Percentiles rank a stretch among this genome's conserved stretches.
Conservation (phyloP, 2,113 vertebrate genomes). For the Poeciliopsis turrubarensis region DNA sequence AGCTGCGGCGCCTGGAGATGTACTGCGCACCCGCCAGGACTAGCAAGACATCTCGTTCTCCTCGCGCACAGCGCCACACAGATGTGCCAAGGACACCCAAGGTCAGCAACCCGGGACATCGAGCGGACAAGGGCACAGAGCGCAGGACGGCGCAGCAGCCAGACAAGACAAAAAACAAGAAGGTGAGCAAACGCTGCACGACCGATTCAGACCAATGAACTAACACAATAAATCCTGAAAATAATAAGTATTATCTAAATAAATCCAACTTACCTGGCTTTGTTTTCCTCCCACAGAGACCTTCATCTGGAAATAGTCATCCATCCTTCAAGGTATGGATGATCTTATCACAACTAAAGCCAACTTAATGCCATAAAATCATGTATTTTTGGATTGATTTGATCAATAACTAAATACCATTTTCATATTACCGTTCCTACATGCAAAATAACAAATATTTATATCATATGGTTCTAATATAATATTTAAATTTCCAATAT, state of each 20-base stretch:
- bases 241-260: neutral
- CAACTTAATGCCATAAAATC: no score
- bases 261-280: slow-evolving; percentile 23
- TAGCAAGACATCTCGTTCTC: slow-evolving; percentile 88
- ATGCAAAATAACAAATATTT: no score
- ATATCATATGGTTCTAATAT: no score
- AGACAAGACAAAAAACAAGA: slow-evolving; percentile 79
- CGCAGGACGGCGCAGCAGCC: slow-evolving; percentile 71
- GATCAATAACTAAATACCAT: no score
- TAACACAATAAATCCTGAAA: neutral
- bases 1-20: slow-evolving; percentile 96
- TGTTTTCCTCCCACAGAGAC: slow-evolving; percentile 75
- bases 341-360: neutral
- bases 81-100: slow-evolving; percentile 92
- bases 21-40: slow-evolving; percentile 95
- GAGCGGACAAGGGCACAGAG: slow-evolving; percentile 70
- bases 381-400: no score
- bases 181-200: slow-evolving; percentile 66
- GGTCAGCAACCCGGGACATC: slow-evolving; percentile 79
- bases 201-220: slow-evolving; percentile 6
- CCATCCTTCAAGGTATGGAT: slow-evolving; percentile 81
- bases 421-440: no score
- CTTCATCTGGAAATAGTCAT: slow-evolving; percentile 79
- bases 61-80: slow-evolving; percentile 94
- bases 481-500: no score